phyloP scores from a whole-genome alignment of 2,797 vertebrate genomes.

The Monodelphis domestica region DNA sequence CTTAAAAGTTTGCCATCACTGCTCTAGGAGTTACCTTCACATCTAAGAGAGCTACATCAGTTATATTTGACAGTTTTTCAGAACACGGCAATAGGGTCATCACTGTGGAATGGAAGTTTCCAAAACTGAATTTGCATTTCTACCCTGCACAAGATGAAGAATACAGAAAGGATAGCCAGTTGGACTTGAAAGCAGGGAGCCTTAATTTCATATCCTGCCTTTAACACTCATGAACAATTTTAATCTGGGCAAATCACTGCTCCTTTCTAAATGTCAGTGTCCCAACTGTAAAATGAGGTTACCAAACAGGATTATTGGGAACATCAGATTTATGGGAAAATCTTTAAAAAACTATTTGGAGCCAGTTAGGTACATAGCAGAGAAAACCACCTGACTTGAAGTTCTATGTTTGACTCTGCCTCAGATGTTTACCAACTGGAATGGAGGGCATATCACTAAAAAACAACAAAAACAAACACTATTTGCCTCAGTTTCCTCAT shows the following conservation, averaged over 20 bases:
- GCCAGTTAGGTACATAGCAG: background rate
- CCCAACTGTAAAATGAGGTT: background rate
- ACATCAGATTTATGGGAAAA: background rate
- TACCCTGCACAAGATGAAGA: background rate
- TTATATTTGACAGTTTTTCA: background rate
- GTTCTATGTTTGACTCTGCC: background rate
- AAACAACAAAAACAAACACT: no score
- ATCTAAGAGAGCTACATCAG: background rate
- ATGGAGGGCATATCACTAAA: background rate
- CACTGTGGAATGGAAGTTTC: background rate
- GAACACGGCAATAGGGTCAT: background rate
- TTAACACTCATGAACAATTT: background rate
- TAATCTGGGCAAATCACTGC: background rate
- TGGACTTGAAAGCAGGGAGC: background rate
- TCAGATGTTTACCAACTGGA: background rate
- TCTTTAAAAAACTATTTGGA: background rate
- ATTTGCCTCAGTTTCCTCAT: background rate
- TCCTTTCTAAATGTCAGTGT: background rate
- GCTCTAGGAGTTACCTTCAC: background rate
- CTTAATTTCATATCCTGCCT: background rate
- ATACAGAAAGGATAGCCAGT: background rate
- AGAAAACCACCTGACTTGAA: background rate
- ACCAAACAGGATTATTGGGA: background rate
- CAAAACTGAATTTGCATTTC: background rate
- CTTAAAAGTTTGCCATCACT: no score